These are phyloP conservation scores for Drosophila kohkoa DNA, from an alignment of 1,140 invertebrate genomes.

Conservation along the genomic window DNA sequence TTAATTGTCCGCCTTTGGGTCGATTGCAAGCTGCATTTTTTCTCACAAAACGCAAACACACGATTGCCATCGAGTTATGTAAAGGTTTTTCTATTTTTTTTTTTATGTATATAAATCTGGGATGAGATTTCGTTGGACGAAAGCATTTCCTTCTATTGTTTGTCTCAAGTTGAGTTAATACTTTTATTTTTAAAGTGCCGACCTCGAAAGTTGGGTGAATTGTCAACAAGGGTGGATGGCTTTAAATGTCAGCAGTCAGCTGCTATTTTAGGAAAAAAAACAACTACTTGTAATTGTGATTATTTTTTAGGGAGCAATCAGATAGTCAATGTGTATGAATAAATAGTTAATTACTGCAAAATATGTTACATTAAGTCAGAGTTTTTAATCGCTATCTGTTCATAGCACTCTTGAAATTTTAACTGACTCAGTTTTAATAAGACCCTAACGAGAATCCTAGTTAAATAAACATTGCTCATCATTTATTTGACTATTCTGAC, in stretches of 20 bases:
- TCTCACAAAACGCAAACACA: constrained; percentile 45
- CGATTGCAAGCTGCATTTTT: constrained; percentile 71
- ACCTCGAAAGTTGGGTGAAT: constrained; percentile 3
- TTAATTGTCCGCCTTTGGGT: constrained; percentile 62
- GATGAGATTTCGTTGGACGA: not conserved
- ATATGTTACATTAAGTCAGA: too few species aligned
- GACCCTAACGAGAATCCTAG: too few species aligned
- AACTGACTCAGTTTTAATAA: not conserved
- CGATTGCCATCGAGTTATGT: not conserved
- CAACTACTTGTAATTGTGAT: not conserved
- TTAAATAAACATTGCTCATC: too few species aligned
- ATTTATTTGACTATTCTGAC: too few species aligned
- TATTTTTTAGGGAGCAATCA: not conserved
- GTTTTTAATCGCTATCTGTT: too few species aligned
- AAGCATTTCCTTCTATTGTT: not conserved
- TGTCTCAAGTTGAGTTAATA: not conserved
- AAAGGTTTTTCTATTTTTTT: not conserved
- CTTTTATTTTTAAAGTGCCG: constrained; percentile 9
- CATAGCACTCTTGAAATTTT: not conserved
- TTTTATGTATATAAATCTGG: not conserved
- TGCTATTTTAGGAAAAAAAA: constrained; percentile 1
- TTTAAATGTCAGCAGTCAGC: not conserved
- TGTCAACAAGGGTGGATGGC: not conserved
- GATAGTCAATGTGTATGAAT: not conserved
- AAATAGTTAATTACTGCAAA: too few species aligned